Conservation (phyloP, 1,140 invertebrate genomes). For the Elysia chlorotica region DNA sequence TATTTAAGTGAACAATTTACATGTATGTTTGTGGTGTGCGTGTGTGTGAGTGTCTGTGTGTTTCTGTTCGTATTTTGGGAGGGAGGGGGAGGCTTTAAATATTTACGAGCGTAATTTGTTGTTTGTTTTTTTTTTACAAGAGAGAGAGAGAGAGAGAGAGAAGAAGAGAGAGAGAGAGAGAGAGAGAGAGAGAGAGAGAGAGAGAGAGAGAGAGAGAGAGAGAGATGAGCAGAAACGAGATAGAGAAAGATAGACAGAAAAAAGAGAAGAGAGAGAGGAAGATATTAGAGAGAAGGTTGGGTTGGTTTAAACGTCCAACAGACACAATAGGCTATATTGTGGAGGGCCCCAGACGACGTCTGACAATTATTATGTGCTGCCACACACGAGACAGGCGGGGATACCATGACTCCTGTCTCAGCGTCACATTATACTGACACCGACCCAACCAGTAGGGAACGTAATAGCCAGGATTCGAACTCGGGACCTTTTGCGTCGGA, state of each 20-base stretch:
- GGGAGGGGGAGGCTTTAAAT: background rate
- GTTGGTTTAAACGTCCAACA: background rate
- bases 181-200: background rate
- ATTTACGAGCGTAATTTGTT: no score
- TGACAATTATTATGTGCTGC: background rate
- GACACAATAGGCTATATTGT: background rate
- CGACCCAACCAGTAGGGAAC: no score
- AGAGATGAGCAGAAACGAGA: background rate
- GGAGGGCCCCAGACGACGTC: background rate
- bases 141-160: background rate
- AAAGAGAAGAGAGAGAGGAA: background rate
- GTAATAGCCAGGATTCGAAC: no score
- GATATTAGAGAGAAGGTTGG: background rate
- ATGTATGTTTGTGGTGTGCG: slow-evolving; percentile 27
- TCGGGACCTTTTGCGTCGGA: no score
- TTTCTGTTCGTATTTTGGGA: slow-evolving; percentile 22
- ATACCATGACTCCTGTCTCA: background rate
- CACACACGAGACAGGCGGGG: background rate
- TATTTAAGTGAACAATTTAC: slow-evolving; percentile 25
- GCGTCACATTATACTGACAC: no score
- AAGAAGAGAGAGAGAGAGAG: background rate
- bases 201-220: background rate
- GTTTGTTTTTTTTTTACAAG: no score
- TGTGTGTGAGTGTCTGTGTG: slow-evolving; percentile 27
- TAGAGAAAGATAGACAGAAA: background rate